Evolutionary conservation across 1,140 invertebrate species (phyloP).

Genomic region (Daktulosphaira vitifoliae): DNA sequence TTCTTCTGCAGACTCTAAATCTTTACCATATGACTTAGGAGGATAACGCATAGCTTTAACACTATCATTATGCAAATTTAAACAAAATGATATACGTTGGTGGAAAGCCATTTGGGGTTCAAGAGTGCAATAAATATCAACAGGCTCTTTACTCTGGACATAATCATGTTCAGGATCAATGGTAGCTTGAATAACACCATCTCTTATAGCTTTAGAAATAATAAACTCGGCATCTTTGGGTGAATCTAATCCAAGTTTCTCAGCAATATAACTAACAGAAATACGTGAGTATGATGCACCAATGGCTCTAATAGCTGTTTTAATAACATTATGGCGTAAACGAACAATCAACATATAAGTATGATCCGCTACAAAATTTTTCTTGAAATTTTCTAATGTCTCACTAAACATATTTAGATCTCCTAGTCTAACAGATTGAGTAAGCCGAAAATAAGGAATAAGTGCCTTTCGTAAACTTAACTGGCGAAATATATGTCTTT

Average conservation of each 20-base stretch:
- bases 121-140: constrained; percentile 92
- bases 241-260: constrained; percentile 85
- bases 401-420: constrained; percentile 90
- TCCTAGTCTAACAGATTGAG: constrained; percentile 91
- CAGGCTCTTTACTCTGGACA: constrained; percentile 94
- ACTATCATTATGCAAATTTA: constrained; percentile 96
- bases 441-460: constrained; percentile 92
- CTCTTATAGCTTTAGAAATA: constrained; percentile 97
- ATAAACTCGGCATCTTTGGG: constrained; percentile 98
- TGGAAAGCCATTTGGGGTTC: constrained; percentile 96
- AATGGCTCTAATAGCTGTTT: constrained; percentile 95
- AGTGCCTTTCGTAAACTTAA: constrained; percentile 75
- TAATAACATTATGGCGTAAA: constrained; percentile 97
- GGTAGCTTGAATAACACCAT: constrained; percentile 96
- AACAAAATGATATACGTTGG: constrained; percentile 93
- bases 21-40: constrained; percentile 96
- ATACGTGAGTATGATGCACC: constrained; percentile 95
- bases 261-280: constrained; percentile 86
- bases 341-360: constrained; percentile 92
- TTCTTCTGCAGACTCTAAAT: constrained; percentile 95
- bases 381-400: constrained; percentile 81
- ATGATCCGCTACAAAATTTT: constrained; percentile 78
- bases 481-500: constrained; percentile 77
- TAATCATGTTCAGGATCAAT: constrained; percentile 92
- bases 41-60: constrained; percentile 99